phyloP scores from a whole-genome alignment of 1,140 invertebrate genomes.

The Cecropterus lyciades region DNA sequence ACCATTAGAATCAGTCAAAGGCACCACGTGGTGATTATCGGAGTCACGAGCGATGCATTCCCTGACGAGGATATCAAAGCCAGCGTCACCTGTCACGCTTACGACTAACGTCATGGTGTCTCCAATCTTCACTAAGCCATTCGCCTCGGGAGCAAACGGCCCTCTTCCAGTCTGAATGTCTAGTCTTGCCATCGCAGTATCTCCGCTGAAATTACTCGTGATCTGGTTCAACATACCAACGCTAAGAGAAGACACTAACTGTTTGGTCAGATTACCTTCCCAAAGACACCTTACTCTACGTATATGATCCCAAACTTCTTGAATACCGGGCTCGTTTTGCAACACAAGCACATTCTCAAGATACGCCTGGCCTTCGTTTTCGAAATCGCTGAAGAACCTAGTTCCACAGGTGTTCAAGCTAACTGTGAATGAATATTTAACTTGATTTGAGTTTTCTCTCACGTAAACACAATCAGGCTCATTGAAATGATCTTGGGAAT shows the following conservation, averaged over 20 bases:
- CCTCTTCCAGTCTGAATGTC: conserved; percentile 92
- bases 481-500: conserved; percentile 91
- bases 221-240: conserved; percentile 93
- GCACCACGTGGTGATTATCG: conserved; percentile 86
- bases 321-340: conserved; percentile 92
- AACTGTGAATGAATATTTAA: conserved; percentile 90
- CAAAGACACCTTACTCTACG: conserved; percentile 91
- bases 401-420: conserved; percentile 92
- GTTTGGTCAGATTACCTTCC: conserved; percentile 92
- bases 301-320: conserved; percentile 93
- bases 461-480: conserved; percentile 90
- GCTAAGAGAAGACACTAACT: conserved; percentile 89
- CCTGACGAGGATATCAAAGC: conserved; percentile 91
- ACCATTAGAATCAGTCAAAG: conserved; percentile 90
- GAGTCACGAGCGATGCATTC: conserved; percentile 91
- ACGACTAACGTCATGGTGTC: conserved; percentile 93
- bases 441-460: conserved; percentile 87
- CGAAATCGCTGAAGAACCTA: conserved; percentile 91
- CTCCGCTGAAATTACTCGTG: conserved; percentile 92
- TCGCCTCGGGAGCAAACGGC: conserved; percentile 90
- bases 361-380: conserved; percentile 90
- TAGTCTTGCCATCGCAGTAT: conserved; percentile 91
- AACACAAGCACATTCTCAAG: conserved; percentile 92
- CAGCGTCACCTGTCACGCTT: conserved; percentile 91
- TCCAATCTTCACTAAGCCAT: conserved; percentile 92